These are phyloP conservation scores for Crenichthys baileyi DNA, from an alignment of 2,797 vertebrate species.

Conservation along the genomic window DNA sequence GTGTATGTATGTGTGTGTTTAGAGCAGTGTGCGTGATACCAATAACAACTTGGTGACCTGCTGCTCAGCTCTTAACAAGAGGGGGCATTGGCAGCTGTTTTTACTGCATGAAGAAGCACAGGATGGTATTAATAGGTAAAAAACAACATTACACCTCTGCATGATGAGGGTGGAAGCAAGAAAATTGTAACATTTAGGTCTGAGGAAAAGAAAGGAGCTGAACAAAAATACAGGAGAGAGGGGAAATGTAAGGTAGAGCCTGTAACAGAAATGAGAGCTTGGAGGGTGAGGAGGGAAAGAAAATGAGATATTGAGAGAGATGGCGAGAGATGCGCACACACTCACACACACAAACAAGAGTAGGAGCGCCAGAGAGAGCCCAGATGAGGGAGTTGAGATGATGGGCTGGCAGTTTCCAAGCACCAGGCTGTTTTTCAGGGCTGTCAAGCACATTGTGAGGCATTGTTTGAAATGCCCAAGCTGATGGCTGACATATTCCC, in stretches of 20 bases:
- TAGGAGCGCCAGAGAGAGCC: constrained; percentile 62
- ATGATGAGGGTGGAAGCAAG: constrained; percentile 24
- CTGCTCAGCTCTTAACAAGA: constrained; percentile 70
- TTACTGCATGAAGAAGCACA: constrained; percentile 45
- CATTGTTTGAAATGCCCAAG: constrained; percentile 81
- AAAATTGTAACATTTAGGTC: constrained; percentile 33
- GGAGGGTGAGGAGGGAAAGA: constrained; percentile 66
- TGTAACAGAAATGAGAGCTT: constrained; percentile 66
- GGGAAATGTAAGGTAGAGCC: constrained; percentile 46
- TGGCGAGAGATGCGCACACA: constrained; percentile 55
- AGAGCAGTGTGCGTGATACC: constrained; percentile 52
- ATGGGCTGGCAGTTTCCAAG: constrained; percentile 79
- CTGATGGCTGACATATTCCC: constrained; percentile 81
- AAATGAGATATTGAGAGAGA: constrained; percentile 69
- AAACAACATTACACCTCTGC: constrained; percentile 7
- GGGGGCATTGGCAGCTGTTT: constrained; percentile 66
- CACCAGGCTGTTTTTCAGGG: constrained; percentile 80
- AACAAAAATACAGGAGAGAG: constrained; percentile 33
- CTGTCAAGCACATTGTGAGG: constrained; percentile 82
- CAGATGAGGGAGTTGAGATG: constrained; percentile 80
- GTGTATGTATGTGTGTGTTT: constrained; percentile 29
- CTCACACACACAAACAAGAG: constrained; percentile 58
- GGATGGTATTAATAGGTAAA: constrained; percentile 28
- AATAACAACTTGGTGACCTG: constrained; percentile 69
- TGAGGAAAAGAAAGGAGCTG: constrained; percentile 23